Evolutionary conservation across 2,888 invertebrate genomes (phyloP).

Genomic region (Pterostichus madidus): DNA sequence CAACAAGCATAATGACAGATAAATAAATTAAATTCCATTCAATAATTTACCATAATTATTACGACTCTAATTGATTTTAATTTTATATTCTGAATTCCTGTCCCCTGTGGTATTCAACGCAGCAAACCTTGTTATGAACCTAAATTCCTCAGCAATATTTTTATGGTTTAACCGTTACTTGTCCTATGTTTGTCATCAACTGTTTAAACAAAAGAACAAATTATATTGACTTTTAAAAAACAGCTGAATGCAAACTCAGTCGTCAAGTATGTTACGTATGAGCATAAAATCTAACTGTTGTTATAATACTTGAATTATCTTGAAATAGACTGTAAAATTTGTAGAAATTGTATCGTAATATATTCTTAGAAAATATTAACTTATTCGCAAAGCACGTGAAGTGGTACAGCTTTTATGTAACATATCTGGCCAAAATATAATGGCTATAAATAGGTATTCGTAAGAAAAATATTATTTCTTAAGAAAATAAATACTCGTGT

Average conservation of each 20-base stretch:
- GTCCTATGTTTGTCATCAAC: neutral
- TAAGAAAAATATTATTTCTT: neutral
- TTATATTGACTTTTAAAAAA: conserved; percentile 16
- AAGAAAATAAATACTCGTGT: neutral
- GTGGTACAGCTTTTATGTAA: neutral
- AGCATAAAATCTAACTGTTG: conserved; percentile 31
- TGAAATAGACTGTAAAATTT: conserved; percentile 36
- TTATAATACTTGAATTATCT: conserved; percentile 41
- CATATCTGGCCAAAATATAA: no score
- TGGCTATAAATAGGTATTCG: no score
- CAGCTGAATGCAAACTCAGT: neutral
- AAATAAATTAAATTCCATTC: conserved; percentile 19
- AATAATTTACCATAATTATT: conserved; percentile 23
- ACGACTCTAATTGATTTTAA: neutral
- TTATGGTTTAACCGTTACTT: conserved; percentile 37
- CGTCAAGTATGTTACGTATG: neutral
- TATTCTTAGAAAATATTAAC: conserved; percentile 25
- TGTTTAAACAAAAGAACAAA: conserved; percentile 30
- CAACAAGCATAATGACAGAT: conserved; percentile 9
- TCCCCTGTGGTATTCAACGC: neutral
- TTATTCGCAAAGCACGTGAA: neutral
- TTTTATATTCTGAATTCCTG: conserved; percentile 15
- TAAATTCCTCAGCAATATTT: conserved; percentile 24
- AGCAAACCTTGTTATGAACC: conserved; percentile 5
- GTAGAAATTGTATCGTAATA: conserved; percentile 24